phyloP scores from a whole-genome alignment of 1,140 invertebrate species.

The Teleogryllus occipitalis region DNA sequence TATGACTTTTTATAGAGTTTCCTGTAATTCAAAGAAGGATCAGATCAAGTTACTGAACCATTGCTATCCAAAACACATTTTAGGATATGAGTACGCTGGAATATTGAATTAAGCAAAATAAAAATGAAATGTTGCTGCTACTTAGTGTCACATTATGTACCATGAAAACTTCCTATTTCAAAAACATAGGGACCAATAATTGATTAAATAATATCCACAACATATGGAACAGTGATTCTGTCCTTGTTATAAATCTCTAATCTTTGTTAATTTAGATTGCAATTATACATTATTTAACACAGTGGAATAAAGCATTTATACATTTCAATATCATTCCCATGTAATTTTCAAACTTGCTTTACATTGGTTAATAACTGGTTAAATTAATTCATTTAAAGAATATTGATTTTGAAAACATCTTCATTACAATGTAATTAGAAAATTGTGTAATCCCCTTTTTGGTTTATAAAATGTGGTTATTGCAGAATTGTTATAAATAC shows the following conservation, averaged over 20 bases:
- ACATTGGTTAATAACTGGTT: too few species aligned
- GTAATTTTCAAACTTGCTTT: too few species aligned
- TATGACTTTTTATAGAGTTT: not conserved
- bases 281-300: too few species aligned
- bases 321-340: too few species aligned
- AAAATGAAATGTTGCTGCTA: not conserved
- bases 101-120: not conserved
- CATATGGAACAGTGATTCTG: not conserved
- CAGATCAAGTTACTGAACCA: not conserved
- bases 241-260: not conserved
- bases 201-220: not conserved
- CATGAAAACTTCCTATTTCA: not conserved
- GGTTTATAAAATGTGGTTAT: not conserved
- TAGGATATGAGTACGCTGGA: not conserved
- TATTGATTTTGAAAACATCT: too few species aligned
- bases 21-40: not conserved
- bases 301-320: too few species aligned
- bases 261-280: too few species aligned
- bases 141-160: not conserved
- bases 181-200: not conserved
- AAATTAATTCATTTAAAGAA: too few species aligned
- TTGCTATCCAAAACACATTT: constrained; percentile 5
- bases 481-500: not conserved
- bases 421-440: too few species aligned
- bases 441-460: too few species aligned